Conservation (phyloP, 2,888 invertebrate genomes). For the Sminthurinus aureus region DNA sequence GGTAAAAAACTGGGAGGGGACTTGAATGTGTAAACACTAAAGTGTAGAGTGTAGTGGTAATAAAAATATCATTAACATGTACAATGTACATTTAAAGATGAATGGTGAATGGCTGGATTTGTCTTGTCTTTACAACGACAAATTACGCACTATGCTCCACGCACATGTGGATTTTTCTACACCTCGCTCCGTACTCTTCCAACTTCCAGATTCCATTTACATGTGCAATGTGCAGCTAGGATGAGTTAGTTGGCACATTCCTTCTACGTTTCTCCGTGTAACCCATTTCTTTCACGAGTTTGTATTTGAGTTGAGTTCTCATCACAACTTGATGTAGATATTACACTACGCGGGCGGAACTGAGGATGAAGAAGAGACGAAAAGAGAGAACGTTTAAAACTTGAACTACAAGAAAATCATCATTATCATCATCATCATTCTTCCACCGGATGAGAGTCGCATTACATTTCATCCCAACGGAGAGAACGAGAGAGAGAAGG, state of each 20-base stretch:
- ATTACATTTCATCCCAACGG: conserved; percentile 40
- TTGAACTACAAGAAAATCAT: background rate
- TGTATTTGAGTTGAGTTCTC: background rate
- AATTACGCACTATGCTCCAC: background rate
- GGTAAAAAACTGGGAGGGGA: background rate
- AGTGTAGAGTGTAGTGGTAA: too few relatives aligned
- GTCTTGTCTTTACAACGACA: background rate
- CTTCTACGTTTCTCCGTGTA: background rate
- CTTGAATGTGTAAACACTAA: too few relatives aligned
- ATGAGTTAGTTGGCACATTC: background rate
- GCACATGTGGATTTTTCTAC: conserved; percentile 6
- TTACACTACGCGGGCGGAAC: background rate
- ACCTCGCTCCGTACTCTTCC: background rate
- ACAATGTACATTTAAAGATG: background rate
- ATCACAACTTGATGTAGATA: background rate
- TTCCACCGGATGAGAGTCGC: conserved; percentile 51
- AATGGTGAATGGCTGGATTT: background rate
- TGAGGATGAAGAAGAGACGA: background rate
- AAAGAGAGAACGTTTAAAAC: background rate
- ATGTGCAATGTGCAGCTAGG: too few relatives aligned
- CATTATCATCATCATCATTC: conserved; percentile 2
- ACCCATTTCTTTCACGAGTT: background rate
- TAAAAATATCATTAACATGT: background rate
- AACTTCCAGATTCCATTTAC: too few relatives aligned
- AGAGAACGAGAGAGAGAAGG: background rate